Evolutionary conservation across 2,888 invertebrate species (phyloP), one percentile per base, ranked within the genome.

Genomic region (Galerucella nymphaeae): DNA sequence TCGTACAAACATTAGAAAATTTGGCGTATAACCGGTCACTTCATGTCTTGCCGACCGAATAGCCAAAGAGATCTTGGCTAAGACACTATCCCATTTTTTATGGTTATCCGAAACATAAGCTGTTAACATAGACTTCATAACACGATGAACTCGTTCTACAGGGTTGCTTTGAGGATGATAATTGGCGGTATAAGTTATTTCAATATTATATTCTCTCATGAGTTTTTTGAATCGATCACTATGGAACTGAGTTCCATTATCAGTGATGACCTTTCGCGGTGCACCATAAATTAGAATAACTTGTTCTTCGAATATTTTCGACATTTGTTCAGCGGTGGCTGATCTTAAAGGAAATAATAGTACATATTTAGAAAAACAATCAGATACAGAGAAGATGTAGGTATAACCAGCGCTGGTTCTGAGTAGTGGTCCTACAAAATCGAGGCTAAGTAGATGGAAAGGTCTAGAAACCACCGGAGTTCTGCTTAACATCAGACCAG

Each of bases 161-260:
- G 77, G 74, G 50, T 77, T 76, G 0, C 70, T 66, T 53, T 70
- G 71, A 2, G 76, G 72, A 66, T 78, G 57, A 42, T 71, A 76
- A 41, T 69, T 67, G 0, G 79, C 74, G 0, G 70, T 77, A 42
- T 71, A 77, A 6, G n/a, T n/a, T 3, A 70, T 61, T 16, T 72
- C 53, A 11, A 70, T 68, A n/a, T 66, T 38, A 57, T 78, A 78
- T 4, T 59, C 42, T 10, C 41, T n/a, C 14, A 62, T 23, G 18
- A 76, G 38, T 2, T 64, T 57, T 14, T 23, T n/a, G 20, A 77
- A 75, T 5, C 41, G 64, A n/a, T 70, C 67, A 41, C 75, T 70
- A 5, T 65, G 48, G 63, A 79, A 79, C 57, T 73, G 76, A 5
- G 45, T 62, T 0, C 77, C 80, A 58, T 80, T 80, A 57, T 80